A percentile compares a stretch with the other conserved stretches of the same genome.
phyloP scores from a whole-genome alignment of 2,888 invertebrate genomes.

The Conchocele bisecta region DNA sequence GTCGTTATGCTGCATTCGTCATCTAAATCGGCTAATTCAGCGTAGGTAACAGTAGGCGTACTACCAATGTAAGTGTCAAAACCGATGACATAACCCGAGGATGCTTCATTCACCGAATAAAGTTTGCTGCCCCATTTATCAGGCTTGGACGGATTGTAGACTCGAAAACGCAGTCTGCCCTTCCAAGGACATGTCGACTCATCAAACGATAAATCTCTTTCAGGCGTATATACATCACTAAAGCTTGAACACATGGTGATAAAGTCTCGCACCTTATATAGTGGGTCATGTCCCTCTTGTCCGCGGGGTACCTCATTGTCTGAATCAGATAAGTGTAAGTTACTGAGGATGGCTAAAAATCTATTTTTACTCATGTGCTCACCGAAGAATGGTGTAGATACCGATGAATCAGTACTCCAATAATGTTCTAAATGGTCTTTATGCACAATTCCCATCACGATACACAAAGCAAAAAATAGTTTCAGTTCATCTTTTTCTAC shows the following conservation, averaged over 20 bases:
- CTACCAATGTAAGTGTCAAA: slow-evolving; percentile 14
- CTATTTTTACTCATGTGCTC: slow-evolving; percentile 6
- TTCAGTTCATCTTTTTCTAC: slow-evolving; percentile 2
- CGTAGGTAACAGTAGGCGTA: not conserved
- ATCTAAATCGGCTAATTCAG: not conserved
- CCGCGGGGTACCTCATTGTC: too few species aligned
- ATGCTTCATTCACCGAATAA: slow-evolving; percentile 8
- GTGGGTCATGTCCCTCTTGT: not conserved
- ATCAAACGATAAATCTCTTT: slow-evolving; percentile 3
- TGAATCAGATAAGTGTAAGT: too few species aligned
- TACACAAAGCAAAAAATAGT: slow-evolving; percentile 5
- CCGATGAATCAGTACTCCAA: not conserved
- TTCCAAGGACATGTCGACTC: slow-evolving; percentile 15
- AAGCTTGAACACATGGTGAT: not conserved
- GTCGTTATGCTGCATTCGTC: too few species aligned
- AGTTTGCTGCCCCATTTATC: not conserved
- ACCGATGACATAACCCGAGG: slow-evolving; percentile 11
- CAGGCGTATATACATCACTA: too few species aligned
- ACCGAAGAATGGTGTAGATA: slow-evolving; percentile 10
- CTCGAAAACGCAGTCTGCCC: not conserved
- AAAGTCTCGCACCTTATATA: not conserved
- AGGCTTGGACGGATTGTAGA: slow-evolving; percentile 2
- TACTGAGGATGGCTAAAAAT: too few species aligned
- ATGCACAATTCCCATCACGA: not conserved
- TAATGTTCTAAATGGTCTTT: not conserved